phyloP scores from a whole-genome alignment of 2,888 invertebrate genomes.

The Cylindroiulus punctatus region DNA sequence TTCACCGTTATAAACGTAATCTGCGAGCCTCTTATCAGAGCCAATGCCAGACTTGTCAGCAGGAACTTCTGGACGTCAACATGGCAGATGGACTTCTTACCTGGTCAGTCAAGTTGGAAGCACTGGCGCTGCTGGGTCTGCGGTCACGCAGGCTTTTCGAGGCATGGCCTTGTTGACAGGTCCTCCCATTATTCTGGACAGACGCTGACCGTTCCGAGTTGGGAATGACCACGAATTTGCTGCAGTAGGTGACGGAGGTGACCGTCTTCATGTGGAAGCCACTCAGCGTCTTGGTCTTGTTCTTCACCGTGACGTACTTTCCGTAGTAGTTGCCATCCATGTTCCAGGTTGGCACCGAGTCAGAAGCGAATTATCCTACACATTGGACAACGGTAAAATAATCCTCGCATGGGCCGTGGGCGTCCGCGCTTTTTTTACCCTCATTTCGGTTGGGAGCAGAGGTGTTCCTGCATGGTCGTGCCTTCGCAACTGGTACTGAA shows the following conservation, averaged over 20 bases:
- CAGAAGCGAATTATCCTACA: background rate
- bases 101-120: background rate
- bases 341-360: background rate
- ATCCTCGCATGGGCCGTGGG: background rate
- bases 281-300: conserved; percentile 1
- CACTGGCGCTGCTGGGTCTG: background rate
- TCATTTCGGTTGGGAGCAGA: conserved; percentile 14
- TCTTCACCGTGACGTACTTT: conserved; percentile 13
- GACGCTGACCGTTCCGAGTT: background rate
- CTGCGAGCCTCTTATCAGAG: background rate
- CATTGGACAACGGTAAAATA: conserved; percentile 23
- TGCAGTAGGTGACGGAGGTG: conserved; percentile 10
- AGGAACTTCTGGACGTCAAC: no score
- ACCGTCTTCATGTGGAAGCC: conserved; percentile 17
- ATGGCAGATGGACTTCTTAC: conserved; percentile 29
- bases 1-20: background rate
- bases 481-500: conserved; percentile 1
- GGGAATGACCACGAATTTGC: background rate
- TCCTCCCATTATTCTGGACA: background rate
- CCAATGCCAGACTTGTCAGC: background rate
- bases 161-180: background rate
- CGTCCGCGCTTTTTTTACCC: conserved; percentile 19
- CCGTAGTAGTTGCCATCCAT: conserved; percentile 30
- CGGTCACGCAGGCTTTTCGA: conserved; percentile 8
- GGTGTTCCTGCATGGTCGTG: background rate